These are phyloP conservation scores for Pharmacophagus antenor DNA, from an alignment of 2,888 invertebrate genomes.

Conservation along the genomic window DNA sequence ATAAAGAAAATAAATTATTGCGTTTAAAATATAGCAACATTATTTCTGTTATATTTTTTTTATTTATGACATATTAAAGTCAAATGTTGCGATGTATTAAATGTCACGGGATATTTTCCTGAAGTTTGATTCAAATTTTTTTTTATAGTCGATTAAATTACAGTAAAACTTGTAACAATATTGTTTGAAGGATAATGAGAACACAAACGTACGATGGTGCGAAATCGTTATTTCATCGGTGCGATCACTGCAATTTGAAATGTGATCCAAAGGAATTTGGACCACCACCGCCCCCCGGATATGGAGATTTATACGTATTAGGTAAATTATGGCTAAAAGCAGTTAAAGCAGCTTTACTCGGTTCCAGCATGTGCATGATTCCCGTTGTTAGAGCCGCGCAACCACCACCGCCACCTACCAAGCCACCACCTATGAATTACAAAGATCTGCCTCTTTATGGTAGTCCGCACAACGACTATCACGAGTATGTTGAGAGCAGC, in stretches of 20 bases:
- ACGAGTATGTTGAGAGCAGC: slow-evolving; percentile 44
- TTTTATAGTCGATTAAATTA: slow-evolving; percentile 16
- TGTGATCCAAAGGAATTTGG: slow-evolving; percentile 31
- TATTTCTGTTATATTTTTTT: neutral
- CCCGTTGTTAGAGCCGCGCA: slow-evolving; percentile 51
- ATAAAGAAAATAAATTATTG: too few species aligned
- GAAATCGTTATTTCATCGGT: neutral
- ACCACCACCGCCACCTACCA: slow-evolving; percentile 40
- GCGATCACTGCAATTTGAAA: neutral
- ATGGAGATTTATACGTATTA: slow-evolving; percentile 49
- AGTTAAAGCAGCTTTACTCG: slow-evolving; percentile 44
- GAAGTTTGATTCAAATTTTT: slow-evolving; percentile 6
- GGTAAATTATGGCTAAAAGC: slow-evolving; percentile 53
- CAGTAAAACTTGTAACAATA: neutral
- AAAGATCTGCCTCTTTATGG: slow-evolving; percentile 57
- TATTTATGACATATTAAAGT: slow-evolving; percentile 19
- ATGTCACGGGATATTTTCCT: neutral
- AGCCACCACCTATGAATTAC: slow-evolving; percentile 59
- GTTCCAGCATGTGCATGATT: slow-evolving; percentile 44
- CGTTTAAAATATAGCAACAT: slow-evolving; percentile 15
- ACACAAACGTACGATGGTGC: neutral
- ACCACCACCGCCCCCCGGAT: neutral
- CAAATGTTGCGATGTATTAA: slow-evolving; percentile 4
- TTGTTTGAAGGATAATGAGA: slow-evolving; percentile 9
- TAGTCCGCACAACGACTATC: slow-evolving; percentile 55